Base-by-base conservation (phyloP, 2,113 vertebrate species). In the Donacobius atricapilla region DNA sequence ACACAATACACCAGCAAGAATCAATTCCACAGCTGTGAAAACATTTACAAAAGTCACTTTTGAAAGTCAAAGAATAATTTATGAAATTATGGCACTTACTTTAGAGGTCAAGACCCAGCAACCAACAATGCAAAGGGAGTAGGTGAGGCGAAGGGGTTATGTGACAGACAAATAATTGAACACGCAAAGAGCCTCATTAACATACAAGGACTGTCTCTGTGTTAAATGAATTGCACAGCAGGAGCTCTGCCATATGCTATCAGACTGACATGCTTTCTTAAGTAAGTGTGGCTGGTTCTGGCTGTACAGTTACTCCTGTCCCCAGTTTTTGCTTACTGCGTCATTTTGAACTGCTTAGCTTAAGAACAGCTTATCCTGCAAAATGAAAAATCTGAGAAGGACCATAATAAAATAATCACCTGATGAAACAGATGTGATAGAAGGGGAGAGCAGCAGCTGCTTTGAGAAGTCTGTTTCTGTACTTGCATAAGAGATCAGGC, bases 191-290 rank as follows among this genome's bases (percentile, higher is more conserved):
- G 31, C 35, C 77, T 95, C 82, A 90, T 96, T 94, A 87, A 87
- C 93, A 94, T 83, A 94, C 89, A 95, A 85, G 70, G 56, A 65
- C 48, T 90, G 54, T 75, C 63, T 94, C 57, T 45, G 33, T 47
- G 48, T 92, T 91, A 86, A 96, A 95, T 82, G 70, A 94, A 91
- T 95, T 95, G 93, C 94, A 86, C 94, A 95, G 96, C 88, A 69
- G 40, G 94, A 87, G 64, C 25, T 86, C 71, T 95, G 40, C 86
- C 83, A 83, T 86, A 89, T 61, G 60, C 90, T 85, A 94, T 87
- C 47, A 94, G 54, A 44, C 60, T 53, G 60, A 92, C 78, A 73
- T 6, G 87, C 65, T 89, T 93, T 75, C 76, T 64, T 0, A 85
- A 78, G 0, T 15, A 87, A 91, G 33, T 17, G 19, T 70, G 35